Evolutionary conservation across 2,113 vertebrate genomes (phyloP).

Genomic region (Oryzias celebensis): DNA sequence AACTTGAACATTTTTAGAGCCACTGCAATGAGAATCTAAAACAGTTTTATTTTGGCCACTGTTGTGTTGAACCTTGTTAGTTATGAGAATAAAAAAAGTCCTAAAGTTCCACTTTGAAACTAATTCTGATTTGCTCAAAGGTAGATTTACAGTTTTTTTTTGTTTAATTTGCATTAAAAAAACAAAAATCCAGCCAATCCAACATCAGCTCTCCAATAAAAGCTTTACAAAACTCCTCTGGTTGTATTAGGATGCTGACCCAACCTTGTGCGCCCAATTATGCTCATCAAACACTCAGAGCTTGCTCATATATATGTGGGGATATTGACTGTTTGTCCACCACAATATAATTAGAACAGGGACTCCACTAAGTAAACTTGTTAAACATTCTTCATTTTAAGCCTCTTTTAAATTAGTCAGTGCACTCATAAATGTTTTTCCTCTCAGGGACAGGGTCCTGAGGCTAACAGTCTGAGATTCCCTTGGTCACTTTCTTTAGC

Average conservation of each 20-base stretch:
- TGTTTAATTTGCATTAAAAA: background rate
- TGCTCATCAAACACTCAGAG: slow-evolving; percentile 7
- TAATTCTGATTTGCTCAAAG: too few species aligned
- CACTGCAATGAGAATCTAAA: too few species aligned
- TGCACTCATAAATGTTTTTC: background rate
- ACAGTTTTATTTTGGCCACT: too few species aligned
- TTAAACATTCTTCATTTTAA: background rate
- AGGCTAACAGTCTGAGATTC: too few species aligned
- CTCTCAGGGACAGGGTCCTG: too few species aligned
- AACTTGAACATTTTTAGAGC: too few species aligned
- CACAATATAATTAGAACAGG: background rate
- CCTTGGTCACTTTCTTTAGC: too few species aligned
- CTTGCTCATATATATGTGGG: slow-evolving; percentile 1
- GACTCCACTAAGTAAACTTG: background rate
- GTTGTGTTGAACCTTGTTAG: too few species aligned
- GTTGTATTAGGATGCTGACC: slow-evolving; percentile 13
- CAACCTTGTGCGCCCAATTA: slow-evolving; percentile 16
- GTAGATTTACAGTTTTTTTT: background rate
- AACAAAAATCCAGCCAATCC: slow-evolving; percentile 12
- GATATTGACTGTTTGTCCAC: slow-evolving; percentile 1
- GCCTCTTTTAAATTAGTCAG: background rate
- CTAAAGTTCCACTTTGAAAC: too few species aligned
- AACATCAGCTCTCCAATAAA: slow-evolving; percentile 19
- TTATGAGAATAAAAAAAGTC: too few species aligned
- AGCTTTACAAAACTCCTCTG: slow-evolving; percentile 15